phyloP scores from a whole-genome alignment of 1,140 invertebrate species.

The Drosophila malerkotliana region DNA sequence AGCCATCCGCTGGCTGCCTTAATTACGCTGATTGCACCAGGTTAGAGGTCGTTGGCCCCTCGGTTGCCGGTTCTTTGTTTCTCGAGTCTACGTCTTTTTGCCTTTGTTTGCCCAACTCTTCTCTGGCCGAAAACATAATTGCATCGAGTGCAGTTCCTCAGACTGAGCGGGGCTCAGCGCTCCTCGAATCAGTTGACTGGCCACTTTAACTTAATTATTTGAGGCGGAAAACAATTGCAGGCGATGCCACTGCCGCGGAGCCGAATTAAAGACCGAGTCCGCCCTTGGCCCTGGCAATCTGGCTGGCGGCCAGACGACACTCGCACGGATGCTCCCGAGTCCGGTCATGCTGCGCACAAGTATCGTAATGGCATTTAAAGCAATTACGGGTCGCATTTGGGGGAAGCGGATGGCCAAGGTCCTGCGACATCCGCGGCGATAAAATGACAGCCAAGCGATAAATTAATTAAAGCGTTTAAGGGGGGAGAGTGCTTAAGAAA shows the following conservation, averaged over 20 bases:
- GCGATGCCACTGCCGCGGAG: slow-evolving; percentile 6
- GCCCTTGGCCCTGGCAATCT: slow-evolving; percentile 46
- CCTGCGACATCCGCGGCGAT: slow-evolving; percentile 70
- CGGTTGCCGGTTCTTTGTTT: background rate
- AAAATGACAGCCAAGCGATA: slow-evolving; percentile 56
- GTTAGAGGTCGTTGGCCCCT: slow-evolving; percentile 57
- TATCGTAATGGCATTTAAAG: slow-evolving; percentile 82
- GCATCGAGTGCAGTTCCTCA: slow-evolving; percentile 37
- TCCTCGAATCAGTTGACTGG: slow-evolving; percentile 71
- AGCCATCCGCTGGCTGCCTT: slow-evolving; percentile 43
- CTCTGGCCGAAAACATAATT: slow-evolving; percentile 60
- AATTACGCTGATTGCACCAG: slow-evolving; percentile 55
- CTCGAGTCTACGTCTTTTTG: background rate
- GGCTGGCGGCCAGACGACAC: slow-evolving; percentile 51
- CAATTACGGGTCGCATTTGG: slow-evolving; percentile 79
- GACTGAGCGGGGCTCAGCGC: slow-evolving; percentile 4
- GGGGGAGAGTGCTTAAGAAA: slow-evolving; percentile 1
- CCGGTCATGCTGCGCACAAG: slow-evolving; percentile 58
- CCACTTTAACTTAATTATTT: slow-evolving; percentile 81
- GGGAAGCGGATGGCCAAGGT: slow-evolving; percentile 53
- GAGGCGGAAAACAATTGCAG: slow-evolving; percentile 76
- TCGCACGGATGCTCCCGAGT: background rate
- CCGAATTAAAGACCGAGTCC: slow-evolving; percentile 25
- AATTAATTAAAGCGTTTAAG: slow-evolving; percentile 50
- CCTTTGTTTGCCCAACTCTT: background rate